These are phyloP conservation scores for Pectinophora gossypiella DNA, from an alignment of 1,140 invertebrate species.

Conservation along the genomic window DNA sequence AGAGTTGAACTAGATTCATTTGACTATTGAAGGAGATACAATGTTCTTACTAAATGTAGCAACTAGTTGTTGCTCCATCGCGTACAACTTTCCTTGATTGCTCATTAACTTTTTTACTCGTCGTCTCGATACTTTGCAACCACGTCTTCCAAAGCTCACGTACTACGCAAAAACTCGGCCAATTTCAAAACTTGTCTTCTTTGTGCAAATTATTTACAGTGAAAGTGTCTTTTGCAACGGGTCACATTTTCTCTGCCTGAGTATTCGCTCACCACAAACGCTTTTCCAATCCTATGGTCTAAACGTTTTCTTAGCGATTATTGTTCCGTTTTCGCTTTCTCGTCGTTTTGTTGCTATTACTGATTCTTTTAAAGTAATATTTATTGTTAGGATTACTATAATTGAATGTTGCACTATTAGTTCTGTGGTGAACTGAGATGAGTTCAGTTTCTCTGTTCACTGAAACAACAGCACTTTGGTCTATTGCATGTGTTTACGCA, in stretches of 20 bases:
- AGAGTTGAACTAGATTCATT: too few relatives aligned
- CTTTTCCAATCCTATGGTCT: neutral
- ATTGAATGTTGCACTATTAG: too few relatives aligned
- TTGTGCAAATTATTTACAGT: neutral
- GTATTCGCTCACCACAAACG: neutral
- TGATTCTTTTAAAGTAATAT: neutral
- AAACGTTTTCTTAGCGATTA: neutral
- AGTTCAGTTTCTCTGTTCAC: too few relatives aligned
- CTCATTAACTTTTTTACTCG: neutral
- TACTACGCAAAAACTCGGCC: neutral
- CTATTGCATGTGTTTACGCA: too few relatives aligned
- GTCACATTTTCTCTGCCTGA: neutral
- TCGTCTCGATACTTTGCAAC: neutral
- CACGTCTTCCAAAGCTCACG: neutral
- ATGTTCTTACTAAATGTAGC: too few relatives aligned
- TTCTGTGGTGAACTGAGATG: too few relatives aligned
- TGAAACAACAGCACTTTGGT: too few relatives aligned
- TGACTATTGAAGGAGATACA: too few relatives aligned
- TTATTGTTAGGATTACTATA: neutral
- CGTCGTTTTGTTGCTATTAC: neutral
- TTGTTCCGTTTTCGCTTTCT: constrained; percentile 14
- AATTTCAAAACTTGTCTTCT: neutral
- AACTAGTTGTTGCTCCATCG: neutral
- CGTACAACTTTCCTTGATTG: neutral
- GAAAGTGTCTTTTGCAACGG: neutral